Evolutionary conservation across 2,888 invertebrate genomes (phyloP), one percentile per base, ranked within the genome.

Genomic region (Rhogogaster chlorosoma): DNA sequence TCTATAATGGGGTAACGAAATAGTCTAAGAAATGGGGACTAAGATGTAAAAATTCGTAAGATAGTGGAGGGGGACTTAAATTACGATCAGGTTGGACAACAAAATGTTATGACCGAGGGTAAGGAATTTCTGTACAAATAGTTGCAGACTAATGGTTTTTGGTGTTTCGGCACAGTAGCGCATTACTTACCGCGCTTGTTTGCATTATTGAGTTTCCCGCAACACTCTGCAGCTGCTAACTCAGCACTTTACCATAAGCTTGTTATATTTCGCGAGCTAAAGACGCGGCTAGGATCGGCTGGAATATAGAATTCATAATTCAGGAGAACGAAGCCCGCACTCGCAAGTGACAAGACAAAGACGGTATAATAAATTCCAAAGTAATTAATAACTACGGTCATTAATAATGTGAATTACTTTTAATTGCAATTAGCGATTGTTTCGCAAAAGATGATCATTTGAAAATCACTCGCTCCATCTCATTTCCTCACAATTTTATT

Each of bases 201-300:
- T 77, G 77, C 77, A 77, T 77, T 77, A 77, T 77, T 77, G 77
- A 77, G 77, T 77, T 77, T 53, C 49, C 77, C 77, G 77, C 77
- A 77, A 77, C 77, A 49, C 77, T 77, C 49, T 53, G 77, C 77
- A 77, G 77, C 77, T 77, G 77, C 77, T 77, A 77, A 77, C 77
- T 49, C 77, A 49, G 77, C 77, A 77, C 77, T 77, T 77, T 77
- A 53, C 77, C 53, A 49, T 77, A 53, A 77, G 49, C 77, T 77
- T 77, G 77, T 77, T 77, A 77, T 77, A 77, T 77, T 77, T 77
- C 29, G 32, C 53, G 26, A 77, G 53, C 77, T 77, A 53, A 53
- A 53, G 53, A 77, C 77, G 77, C 36, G 42, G 22, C 71, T 73
- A 15, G 32, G 53, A 29, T 49, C 53, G 77, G 29, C 18, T 29